These are phyloP conservation scores for Penaeus chinensis DNA, from an alignment of 1,140 invertebrate species.

Conservation along the genomic window DNA sequence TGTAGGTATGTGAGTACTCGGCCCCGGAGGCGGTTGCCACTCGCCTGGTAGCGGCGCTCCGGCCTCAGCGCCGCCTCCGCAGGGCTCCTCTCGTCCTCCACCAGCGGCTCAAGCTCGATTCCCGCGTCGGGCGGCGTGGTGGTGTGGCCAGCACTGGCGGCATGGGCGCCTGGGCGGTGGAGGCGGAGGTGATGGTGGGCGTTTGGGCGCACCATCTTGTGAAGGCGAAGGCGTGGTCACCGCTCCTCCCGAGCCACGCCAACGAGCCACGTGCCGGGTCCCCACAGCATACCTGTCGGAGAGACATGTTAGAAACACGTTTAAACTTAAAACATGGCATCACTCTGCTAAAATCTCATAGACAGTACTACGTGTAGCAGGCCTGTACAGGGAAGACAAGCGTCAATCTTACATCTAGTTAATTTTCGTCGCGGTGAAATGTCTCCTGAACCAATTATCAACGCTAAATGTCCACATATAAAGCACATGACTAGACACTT, in stretches of 20 bases:
- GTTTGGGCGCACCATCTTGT: conserved; percentile 28
- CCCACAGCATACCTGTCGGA: too few relatives aligned
- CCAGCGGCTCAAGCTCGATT: conserved; percentile 46
- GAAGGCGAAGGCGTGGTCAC: conserved; percentile 29
- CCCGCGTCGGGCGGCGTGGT: conserved; percentile 15
- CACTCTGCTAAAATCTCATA: too few relatives aligned
- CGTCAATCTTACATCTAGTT: too few relatives aligned
- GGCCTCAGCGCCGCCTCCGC: neutral
- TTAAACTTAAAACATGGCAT: too few relatives aligned
- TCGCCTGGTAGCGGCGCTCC: neutral
- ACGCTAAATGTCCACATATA: too few relatives aligned
- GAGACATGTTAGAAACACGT: too few relatives aligned
- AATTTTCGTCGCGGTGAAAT: too few relatives aligned
- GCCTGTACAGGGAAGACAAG: too few relatives aligned
- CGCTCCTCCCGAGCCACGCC: neutral
- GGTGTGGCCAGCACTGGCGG: conserved; percentile 26
- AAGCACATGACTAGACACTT: too few relatives aligned
- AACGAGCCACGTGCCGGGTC: too few relatives aligned
- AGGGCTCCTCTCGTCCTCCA: conserved; percentile 8
- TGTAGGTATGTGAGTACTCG: conserved; percentile 8
- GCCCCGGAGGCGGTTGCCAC: neutral
- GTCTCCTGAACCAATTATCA: too few relatives aligned
- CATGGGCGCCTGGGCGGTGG: neutral
- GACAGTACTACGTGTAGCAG: too few relatives aligned
- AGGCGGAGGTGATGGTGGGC: conserved; percentile 24